Conservation (phyloP, 2,113 vertebrate species). For the Gila orcuttii region DNA sequence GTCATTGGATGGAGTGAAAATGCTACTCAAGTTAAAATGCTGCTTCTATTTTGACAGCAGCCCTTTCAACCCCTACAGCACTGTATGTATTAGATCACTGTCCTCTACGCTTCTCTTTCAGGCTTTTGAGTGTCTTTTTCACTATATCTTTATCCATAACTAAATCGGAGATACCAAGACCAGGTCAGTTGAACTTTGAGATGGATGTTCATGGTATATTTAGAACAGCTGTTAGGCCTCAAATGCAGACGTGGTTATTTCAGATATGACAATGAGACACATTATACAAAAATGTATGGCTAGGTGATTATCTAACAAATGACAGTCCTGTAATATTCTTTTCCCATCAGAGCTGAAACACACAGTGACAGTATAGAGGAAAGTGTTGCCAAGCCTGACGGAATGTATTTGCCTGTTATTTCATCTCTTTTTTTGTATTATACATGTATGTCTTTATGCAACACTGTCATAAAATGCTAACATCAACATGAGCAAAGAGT, state of each 20-base stretch:
- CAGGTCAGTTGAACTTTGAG: slow-evolving; percentile 4
- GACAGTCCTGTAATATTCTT: neutral
- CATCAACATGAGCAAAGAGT: neutral
- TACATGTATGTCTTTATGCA: slow-evolving; percentile 16
- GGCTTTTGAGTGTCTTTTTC: slow-evolving; percentile 18
- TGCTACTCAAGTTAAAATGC: neutral
- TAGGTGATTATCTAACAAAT: neutral
- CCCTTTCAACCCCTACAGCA: slow-evolving; percentile 17
- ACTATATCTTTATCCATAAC: neutral
- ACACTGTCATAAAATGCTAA: neutral
- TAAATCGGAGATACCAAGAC: neutral
- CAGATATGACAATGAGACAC: neutral
- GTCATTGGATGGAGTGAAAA: slow-evolving; percentile 13
- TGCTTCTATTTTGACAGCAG: slow-evolving; percentile 37
- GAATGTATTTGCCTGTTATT: neutral
- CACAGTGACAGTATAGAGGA: slow-evolving; percentile 1
- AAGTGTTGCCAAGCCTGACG: neutral
- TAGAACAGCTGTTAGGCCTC: neutral
- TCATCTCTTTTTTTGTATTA: neutral
- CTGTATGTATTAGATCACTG: neutral
- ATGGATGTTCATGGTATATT: neutral
- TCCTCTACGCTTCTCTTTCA: slow-evolving; percentile 7
- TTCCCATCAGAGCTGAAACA: neutral
- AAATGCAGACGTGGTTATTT: neutral
- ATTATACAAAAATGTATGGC: neutral